Base-by-base conservation (phyloP, 2,797 vertebrate genomes). In the Stomatorhinus walkeri region DNA sequence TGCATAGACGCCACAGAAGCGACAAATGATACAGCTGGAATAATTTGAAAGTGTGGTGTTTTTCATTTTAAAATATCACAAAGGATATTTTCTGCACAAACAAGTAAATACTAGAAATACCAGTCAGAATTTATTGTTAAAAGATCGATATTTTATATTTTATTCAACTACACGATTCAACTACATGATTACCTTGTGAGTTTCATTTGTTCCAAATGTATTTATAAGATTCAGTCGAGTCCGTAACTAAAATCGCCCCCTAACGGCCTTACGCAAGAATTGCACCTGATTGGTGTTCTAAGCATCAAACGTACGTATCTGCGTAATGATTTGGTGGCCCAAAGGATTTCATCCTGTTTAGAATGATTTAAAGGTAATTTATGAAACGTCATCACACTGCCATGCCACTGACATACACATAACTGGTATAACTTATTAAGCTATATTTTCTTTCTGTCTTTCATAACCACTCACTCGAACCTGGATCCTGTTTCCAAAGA, bases 341-440 rank as follows among this genome's bases (percentile, higher is more conserved):
- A 48, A 51, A 51, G 48, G 43, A 48, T 28, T 51, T 85, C 32
- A 52, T 51, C 22, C 83, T 52, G 46, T 4, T 85, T 85, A 49
- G 22, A 85, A 85, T 51, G 48, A 85, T 28, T 85, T 85, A 85
- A 28, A 85, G 10, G n/a, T 85, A 51, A 51, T 85, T 85, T 49
- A 85, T 85, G 24, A 51, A 51, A 51, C 19, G 12, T 51, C 46
- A 28, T 85, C 83, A 32, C 8, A 52, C 10, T 16, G 22, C 49
- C 46, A 51, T 28, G 46, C 83, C n/a, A 49, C 83, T 28, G 49
- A 28, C 46, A 1, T 22, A 85, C 10, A 51, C 83, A 28, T 43
- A 79, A 43, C 36, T 79, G 24, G 22, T 14, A 51, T 28, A 85
- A 85, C 43, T 85, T 48, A 19, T 85, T 51, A n/a, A 85, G 24